These are phyloP conservation scores for Phania funesta DNA, from an alignment of 2,888 invertebrate genomes.

Conservation along the genomic window DNA sequence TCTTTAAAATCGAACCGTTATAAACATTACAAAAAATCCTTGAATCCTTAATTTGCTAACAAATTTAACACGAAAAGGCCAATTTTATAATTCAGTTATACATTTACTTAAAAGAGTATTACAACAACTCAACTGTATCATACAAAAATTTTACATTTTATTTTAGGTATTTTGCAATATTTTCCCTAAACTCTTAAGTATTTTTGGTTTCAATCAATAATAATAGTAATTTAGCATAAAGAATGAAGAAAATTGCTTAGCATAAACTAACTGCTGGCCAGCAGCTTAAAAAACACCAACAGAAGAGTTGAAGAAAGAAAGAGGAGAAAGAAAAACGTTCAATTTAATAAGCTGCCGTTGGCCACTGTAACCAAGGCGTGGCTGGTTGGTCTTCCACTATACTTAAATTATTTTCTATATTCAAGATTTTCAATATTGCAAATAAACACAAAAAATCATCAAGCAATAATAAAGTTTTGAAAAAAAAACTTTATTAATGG, in stretches of 20 bases:
- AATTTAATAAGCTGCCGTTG: constrained; percentile 71
- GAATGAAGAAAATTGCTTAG: constrained; percentile 49
- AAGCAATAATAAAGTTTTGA: constrained; percentile 44
- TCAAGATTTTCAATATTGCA: constrained; percentile 49
- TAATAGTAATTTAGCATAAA: constrained; percentile 61
- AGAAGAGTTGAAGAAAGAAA: constrained; percentile 9
- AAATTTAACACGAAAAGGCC: too few relatives aligned
- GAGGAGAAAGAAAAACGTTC: constrained; percentile 43
- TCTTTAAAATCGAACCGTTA: too few relatives aligned
- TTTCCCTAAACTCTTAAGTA: constrained; percentile 47
- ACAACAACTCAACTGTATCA: constrained; percentile 38
- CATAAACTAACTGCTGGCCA: constrained; percentile 61
- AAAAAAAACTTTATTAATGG: constrained; percentile 61
- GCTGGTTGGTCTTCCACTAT: constrained; percentile 57
- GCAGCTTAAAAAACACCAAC: constrained; percentile 56
- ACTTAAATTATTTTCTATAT: constrained; percentile 66
- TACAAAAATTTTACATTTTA: constrained; percentile 68
- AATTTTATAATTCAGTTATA: constrained; percentile 22
- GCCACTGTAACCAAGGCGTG: constrained; percentile 73
- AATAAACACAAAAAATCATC: constrained; percentile 39
- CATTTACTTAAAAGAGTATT: constrained; percentile 44
- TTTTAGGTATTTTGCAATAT: constrained; percentile 34
- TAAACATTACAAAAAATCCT: too few relatives aligned
- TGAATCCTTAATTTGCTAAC: too few relatives aligned
- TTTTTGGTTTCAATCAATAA: constrained; percentile 49